These are phyloP conservation scores for Metellina segmentata DNA, from an alignment of 2,888 invertebrate species.

Conservation along the genomic window DNA sequence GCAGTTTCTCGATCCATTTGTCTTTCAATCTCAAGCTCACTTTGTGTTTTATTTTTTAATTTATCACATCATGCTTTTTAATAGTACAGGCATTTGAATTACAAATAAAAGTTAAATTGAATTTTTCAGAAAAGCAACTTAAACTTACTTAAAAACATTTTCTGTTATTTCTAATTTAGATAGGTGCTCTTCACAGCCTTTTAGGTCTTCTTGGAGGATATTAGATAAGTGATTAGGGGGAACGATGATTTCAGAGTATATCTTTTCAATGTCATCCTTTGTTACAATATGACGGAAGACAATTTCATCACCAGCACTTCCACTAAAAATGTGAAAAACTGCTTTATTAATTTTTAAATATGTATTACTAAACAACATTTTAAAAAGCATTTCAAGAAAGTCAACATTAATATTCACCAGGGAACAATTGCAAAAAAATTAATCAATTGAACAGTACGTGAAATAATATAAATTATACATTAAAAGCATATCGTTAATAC, in stretches of 20 bases:
- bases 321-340: constrained; percentile 22
- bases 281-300: constrained; percentile 23
- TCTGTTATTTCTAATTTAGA: constrained; percentile 60
- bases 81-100: no score
- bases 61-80: no score
- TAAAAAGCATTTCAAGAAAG: no score
- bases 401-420: neutral
- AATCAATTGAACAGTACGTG: neutral
- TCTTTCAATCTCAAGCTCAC: no score
- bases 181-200: constrained; percentile 50
- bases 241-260: neutral
- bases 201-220: constrained; percentile 57
- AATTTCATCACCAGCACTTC: constrained; percentile 72
- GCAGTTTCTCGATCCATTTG: no score
- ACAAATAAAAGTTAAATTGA: no score
- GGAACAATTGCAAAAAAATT: neutral
- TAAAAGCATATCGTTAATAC: neutral
- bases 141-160: constrained; percentile 53
- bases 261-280: constrained; percentile 51
- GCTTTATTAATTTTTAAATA: neutral
- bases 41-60: no score
- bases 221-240: neutral
- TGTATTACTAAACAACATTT: no score
- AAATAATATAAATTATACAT: neutral
- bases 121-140: neutral